Base-by-base conservation (phyloP, 2,888 invertebrate species). In the Disparrhopalites patrizii region DNA sequence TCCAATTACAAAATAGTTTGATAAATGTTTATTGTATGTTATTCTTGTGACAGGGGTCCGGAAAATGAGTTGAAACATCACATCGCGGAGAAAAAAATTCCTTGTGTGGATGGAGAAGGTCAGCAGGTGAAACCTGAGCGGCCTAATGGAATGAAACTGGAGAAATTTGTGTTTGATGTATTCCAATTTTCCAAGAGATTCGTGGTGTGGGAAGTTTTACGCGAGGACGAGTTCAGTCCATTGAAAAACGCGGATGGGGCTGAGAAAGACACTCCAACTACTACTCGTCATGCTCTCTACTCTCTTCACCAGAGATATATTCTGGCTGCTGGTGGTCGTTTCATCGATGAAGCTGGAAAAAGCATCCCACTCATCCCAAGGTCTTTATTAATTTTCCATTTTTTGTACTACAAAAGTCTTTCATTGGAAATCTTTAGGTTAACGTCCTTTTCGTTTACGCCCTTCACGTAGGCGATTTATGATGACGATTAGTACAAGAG, bases 141-240 rank as follows among this genome's bases (percentile, higher is more conserved):
- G 68, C 88, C 93, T 0, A 99, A 99, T 76, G 99, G 98, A 10
- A 93, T 99, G 72, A 99, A 99, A 82, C 89, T 99, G 81, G 99
- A 99, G 78, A 99, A 98, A 80, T 99, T 99, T 79, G 91, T 99
- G 10, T 99, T 99, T 79, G 99, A 99, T 80, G 96, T 98, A 0
- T 99, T 99, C 78, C 90, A 90, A 77, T 94, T 93, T 80, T 87
- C 96, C 0, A 86, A 91, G 82, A 88, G 88, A 76, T 92, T 99
- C 77, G 93, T 90, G 13, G 92, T 93, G 5, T 91, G 96, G 86
- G 95, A 98, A 81, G 91, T 92, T 0, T 85, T 89, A 0, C 85
- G 98, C 52, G 88, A 91, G 73, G 89, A 91, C 68, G 99, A 99
- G 79, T 99, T 99, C 79, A 94, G 97, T 75, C 96, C 98, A 0